phyloP scores from a whole-genome alignment of 1,140 invertebrate species.

The Diorhabda elongata region DNA sequence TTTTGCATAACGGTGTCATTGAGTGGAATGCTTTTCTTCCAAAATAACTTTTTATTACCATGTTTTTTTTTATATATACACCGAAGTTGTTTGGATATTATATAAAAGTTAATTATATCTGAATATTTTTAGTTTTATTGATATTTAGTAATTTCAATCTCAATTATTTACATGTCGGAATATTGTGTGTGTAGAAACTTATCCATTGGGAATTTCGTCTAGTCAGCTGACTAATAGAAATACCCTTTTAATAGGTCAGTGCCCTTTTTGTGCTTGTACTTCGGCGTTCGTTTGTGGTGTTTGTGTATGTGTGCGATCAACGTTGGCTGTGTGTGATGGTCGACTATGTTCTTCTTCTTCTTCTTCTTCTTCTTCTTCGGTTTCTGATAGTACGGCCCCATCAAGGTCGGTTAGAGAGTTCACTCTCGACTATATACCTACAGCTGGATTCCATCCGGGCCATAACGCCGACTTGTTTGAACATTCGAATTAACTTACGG shows the following conservation, averaged over 20 bases:
- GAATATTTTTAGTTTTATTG: no score
- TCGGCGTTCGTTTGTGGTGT: not conserved
- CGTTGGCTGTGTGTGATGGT: not conserved
- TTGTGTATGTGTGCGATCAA: not conserved
- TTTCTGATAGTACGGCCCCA: conserved; percentile 7
- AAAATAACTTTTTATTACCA: no score
- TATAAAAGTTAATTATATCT: no score
- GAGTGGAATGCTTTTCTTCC: not conserved
- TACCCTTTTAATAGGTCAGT: not conserved
- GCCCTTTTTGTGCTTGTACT: not conserved
- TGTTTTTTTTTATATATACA: no score
- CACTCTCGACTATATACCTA: not conserved
- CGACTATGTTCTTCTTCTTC: not conserved
- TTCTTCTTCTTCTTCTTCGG: not conserved
- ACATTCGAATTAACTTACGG: not conserved
- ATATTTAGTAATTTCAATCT: no score
- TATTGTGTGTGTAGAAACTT: no score
- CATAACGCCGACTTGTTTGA: not conserved
- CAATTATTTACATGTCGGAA: no score
- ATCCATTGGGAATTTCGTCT: no score
- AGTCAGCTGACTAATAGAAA: not conserved
- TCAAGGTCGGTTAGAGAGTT: conserved; percentile 17
- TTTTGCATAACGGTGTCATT: not conserved
- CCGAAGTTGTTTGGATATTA: no score
- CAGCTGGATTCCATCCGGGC: conserved; percentile 16